These are phyloP conservation scores for Drosophila nigricruria DNA, from an alignment of 2,888 invertebrate species.

Conservation along the genomic window DNA sequence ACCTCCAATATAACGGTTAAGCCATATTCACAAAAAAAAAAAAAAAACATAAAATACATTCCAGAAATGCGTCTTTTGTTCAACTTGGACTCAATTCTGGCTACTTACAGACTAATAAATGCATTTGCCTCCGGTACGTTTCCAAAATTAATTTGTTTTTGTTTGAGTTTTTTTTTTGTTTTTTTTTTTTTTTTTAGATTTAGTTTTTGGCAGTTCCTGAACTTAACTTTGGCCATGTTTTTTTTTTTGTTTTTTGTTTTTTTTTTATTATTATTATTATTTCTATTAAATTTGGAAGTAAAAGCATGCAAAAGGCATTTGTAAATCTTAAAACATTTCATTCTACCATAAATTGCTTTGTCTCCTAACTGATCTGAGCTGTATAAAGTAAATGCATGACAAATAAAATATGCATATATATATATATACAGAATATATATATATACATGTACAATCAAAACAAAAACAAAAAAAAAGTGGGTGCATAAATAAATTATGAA, in stretches of 20 bases:
- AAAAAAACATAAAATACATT: constrained; percentile 35
- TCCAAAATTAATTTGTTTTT: constrained; percentile 41
- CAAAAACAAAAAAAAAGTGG: constrained; percentile 27
- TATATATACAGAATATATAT: not conserved
- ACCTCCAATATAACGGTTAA: constrained; percentile 59
- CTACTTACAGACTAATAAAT: constrained; percentile 82
- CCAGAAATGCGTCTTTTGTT: constrained; percentile 46
- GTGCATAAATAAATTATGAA: constrained; percentile 54
- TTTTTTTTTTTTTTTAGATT: constrained; percentile 15
- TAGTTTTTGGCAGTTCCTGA: constrained; percentile 36
- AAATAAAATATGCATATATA: not conserved
- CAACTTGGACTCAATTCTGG: constrained; percentile 49
- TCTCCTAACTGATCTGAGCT: constrained; percentile 33
- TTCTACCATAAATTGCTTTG: constrained; percentile 21
- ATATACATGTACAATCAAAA: constrained; percentile 21
- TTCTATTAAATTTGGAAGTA: constrained; percentile 57
- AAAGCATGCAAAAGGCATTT: constrained; percentile 59
- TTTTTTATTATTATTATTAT: not conserved
- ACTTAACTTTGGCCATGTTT: constrained; percentile 49
- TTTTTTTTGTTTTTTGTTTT: constrained; percentile 1
- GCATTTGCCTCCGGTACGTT: constrained; percentile 84
- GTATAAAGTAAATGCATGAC: constrained; percentile 28
- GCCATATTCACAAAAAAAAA: constrained; percentile 10
- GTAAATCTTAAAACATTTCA: constrained; percentile 35
- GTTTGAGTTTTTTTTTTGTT: not conserved